phyloP scores from a whole-genome alignment of 92 coral and sea anemone genomes.

The Porites lobata region DNA sequence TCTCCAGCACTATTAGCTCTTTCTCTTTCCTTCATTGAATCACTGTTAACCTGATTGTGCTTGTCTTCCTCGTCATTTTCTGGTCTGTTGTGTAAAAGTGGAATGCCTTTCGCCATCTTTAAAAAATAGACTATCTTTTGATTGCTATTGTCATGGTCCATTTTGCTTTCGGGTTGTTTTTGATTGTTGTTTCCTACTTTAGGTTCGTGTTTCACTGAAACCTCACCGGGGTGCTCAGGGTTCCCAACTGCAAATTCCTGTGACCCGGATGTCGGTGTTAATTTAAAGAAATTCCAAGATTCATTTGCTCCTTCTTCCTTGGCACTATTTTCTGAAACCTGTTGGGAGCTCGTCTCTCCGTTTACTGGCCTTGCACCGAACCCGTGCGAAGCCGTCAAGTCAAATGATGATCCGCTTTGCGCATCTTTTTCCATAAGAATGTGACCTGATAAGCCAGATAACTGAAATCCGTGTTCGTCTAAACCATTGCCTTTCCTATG shows the following conservation, averaged over 20 bases:
- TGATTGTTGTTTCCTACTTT: not conserved
- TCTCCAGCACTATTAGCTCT: not conserved
- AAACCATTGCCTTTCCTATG: not conserved
- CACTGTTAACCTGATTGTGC: not conserved
- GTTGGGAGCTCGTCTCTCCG: not conserved
- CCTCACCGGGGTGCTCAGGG: constrained; percentile 11
- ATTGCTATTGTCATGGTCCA: constrained; percentile 23
- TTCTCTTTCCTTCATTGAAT: not conserved
- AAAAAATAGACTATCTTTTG: constrained; percentile 50
- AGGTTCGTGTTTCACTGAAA: not conserved
- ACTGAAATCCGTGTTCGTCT: not conserved
- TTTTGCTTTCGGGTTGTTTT: not conserved
- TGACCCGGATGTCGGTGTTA: not conserved
- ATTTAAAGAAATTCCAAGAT: not conserved
- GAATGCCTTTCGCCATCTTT: constrained; percentile 53
- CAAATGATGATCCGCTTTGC: not conserved
- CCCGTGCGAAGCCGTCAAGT: not conserved
- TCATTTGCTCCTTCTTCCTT: not conserved
- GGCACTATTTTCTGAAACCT: not conserved
- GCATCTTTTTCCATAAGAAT: not conserved
- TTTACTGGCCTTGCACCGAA: not conserved
- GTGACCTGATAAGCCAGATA: not conserved
- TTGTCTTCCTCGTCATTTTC: not conserved
- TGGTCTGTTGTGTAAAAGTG: constrained; percentile 32
- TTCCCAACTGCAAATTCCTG: constrained; percentile 27